Conservation (phyloP, 2,113 vertebrate species). For the Lycocorax pyrrhopterus region DNA sequence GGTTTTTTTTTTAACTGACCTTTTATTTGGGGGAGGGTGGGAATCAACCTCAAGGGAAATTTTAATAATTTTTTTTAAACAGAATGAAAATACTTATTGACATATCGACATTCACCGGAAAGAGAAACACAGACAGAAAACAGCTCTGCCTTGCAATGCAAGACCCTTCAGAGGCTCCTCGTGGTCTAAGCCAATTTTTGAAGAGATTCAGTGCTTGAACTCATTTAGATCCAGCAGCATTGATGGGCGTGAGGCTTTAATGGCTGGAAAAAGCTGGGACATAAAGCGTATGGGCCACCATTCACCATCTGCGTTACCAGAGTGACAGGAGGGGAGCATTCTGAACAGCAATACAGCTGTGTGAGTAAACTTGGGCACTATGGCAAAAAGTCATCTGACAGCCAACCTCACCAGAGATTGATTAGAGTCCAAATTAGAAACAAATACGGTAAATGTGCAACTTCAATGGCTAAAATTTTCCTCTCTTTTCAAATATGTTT, state of each 20-base stretch:
- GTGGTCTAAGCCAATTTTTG: neutral
- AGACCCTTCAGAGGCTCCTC: neutral
- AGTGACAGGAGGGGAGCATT: neutral
- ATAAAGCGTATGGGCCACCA: neutral
- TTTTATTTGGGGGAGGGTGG: accelerated
- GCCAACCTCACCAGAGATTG: neutral
- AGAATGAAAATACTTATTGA: neutral
- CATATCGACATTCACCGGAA: neutral
- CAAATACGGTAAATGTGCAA: neutral
- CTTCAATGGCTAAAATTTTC: neutral
- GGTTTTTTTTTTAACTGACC: neutral
- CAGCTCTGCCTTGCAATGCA: neutral
- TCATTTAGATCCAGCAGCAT: neutral
- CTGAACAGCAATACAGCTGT: neutral
- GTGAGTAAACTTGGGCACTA: neutral
- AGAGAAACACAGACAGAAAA: neutral
- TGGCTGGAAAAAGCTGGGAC: neutral
- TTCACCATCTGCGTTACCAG: neutral
- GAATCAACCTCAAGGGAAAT: neutral
- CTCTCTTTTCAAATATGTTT: neutral
- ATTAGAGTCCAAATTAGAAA: neutral
- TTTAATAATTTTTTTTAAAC: neutral
- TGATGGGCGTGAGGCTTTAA: neutral
- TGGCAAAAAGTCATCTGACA: neutral
- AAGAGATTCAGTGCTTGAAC: neutral